A percentile compares a stretch with the other conserved stretches of the same genome.
Conservation (phyloP, 2,888 invertebrate genomes). For the Endomychus coccineus region DNA sequence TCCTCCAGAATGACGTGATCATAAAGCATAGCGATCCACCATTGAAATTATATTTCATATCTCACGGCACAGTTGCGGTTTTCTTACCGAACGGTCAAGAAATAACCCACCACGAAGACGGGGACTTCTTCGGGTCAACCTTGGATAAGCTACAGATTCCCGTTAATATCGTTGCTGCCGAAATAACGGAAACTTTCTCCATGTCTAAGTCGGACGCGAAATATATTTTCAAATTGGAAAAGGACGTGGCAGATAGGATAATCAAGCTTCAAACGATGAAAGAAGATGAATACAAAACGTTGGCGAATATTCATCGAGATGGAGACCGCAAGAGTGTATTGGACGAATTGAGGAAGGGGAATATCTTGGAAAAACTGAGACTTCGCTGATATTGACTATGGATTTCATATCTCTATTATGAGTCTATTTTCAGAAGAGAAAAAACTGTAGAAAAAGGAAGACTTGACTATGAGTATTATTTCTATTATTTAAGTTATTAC, state of each 20-base stretch:
- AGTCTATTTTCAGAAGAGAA: too few relatives aligned
- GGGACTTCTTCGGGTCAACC: conserved; percentile 43
- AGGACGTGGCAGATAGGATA: conserved; percentile 12
- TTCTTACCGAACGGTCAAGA: conserved; percentile 45
- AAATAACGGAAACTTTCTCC: conserved; percentile 36
- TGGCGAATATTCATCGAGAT: conserved; percentile 7
- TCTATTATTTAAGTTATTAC: too few relatives aligned
- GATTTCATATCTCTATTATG: too few relatives aligned
- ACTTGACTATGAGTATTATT: too few relatives aligned
- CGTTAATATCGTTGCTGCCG: conserved; percentile 30
- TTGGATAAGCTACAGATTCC: conserved; percentile 17
- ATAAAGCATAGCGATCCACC: conserved; percentile 38
- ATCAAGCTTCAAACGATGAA: conserved; percentile 9
- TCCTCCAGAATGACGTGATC: conserved; percentile 45
- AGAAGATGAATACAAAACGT: conserved; percentile 5
- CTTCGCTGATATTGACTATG: too few relatives aligned
- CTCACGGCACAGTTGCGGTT: conserved; percentile 46
- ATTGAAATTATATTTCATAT: conserved; percentile 48
- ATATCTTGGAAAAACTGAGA: conserved; percentile 8
- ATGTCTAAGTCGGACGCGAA: conserved; percentile 28
- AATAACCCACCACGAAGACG: conserved; percentile 48
- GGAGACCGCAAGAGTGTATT: conserved; percentile 7
- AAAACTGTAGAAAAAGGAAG: too few relatives aligned
- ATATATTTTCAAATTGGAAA: conserved; percentile 23
- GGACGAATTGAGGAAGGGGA: conserved; percentile 9